Conservation (phyloP, 1,140 invertebrate species). For the Bombus picipes region DNA sequence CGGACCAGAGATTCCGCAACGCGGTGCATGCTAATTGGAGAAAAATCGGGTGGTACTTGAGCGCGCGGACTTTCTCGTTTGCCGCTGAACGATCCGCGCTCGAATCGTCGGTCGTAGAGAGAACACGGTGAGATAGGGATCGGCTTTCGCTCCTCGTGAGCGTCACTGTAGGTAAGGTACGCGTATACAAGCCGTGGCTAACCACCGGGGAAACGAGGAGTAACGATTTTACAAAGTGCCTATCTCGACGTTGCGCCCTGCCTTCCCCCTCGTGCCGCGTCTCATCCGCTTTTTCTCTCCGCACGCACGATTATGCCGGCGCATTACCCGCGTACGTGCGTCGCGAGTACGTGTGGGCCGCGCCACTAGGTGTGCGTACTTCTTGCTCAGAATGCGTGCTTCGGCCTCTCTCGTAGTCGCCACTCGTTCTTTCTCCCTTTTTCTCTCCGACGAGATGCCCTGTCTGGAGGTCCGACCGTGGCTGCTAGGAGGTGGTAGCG, state of each 20-base stretch:
- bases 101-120: constrained; percentile 65
- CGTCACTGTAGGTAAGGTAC: constrained; percentile 69
- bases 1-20: constrained; percentile 64
- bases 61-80: constrained; percentile 24
- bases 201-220: constrained; percentile 63
- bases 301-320: constrained; percentile 62
- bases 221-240: constrained; percentile 70
- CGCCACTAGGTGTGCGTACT: constrained; percentile 29
- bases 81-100: constrained; percentile 34
- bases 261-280: background rate
- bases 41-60: constrained; percentile 56
- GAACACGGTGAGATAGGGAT: constrained; percentile 70
- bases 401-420: background rate
- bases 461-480: background rate
- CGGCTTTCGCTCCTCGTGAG: constrained; percentile 71
- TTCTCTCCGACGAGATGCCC: background rate
- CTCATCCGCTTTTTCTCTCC: constrained; percentile 47
- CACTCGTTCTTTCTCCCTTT: background rate
- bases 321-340: constrained; percentile 60
- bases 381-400: constrained; percentile 24
- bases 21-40: constrained; percentile 73
- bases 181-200: constrained; percentile 54
- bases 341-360: constrained; percentile 27
- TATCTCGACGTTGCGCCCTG: constrained; percentile 33
- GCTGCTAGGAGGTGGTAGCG: background rate